Base-by-base conservation (phyloP, 1,140 invertebrate species). In the Ooceraea biroi region DNA sequence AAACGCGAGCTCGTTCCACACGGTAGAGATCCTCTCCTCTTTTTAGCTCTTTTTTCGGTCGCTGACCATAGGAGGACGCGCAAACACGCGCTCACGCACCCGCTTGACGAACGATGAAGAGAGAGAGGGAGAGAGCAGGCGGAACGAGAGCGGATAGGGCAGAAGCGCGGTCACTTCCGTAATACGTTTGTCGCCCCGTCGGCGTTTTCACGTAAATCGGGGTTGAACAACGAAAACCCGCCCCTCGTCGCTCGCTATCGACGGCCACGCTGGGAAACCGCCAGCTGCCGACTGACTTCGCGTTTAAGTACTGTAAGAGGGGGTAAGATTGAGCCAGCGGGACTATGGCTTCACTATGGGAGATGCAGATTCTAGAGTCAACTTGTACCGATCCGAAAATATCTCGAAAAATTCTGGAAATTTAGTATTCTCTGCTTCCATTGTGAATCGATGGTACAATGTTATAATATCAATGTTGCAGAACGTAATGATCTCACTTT, bases 1-100 rank as follows among this genome's bases (percentile, higher is more conserved):
- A 92, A 92, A 92, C 90, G 88, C 88, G 91, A 91, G 84, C 83
- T 61, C 85, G 87, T 83, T 89, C 90, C 90, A 89, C 90, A 88
- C 90, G 90, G 91, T 90, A 83, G 85, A 87, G 89, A 86, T 86
- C 85, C 85, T 80, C 76, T 80, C 55, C 50, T 69, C 36, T 80
- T 58, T 80, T 80, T 66, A 46, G 25, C 65, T 58, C 50, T 69
- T 68, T 91, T 90, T 90, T 88, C 85, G 77, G 68, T 82, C 83
- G 84, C 27, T 71, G n/a, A 73, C 82, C 73, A 80, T 69, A 82
- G 82, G 50, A 84, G 74, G 65, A 77, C 82, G 41, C 41, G 63
- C 65, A 87, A 82, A 87, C 52, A 78, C 72, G 65, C 76, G 60
- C 76, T 50, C 36, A 57, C 50, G 57, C 73, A 77, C 52, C 46